Evolutionary conservation across 2,113 vertebrate species (phyloP), one percentile per base, ranked within the genome.

Genomic region (Pedetes capensis): DNA sequence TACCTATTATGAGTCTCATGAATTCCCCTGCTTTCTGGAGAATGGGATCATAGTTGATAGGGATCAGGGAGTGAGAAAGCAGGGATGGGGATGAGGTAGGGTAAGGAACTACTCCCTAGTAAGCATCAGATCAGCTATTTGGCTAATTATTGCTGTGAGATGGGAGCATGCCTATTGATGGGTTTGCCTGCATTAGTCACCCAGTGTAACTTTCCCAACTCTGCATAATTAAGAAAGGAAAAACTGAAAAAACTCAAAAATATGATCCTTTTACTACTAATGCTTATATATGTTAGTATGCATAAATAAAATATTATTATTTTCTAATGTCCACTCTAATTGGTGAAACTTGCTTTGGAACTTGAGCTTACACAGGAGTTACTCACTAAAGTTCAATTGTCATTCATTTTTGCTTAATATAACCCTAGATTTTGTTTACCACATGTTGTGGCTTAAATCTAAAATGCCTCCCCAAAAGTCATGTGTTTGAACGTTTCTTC

Each of bases 271-370:
- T 85, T 44, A 49, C 22, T 90, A 13, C 27, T 90, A 17, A 66
- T 88, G 20, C 32, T 91, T 64, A 10, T 57, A 53, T 93, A 78
- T 93, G 59, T 53, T 72, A 93, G 63, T 63, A 80, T 49, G 92
- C n/a, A 85, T 71, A 93, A 91, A 76, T 86, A 93, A 95, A 88
- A 57, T 34, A 20, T 1, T 29, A 81, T 68, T 89, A 72, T 75
- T 89, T 8, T 79, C 34, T 84, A 80, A 74, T 92, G 23, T 64
- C 75, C 34, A 83, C 25, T 91, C 34, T 94, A 61, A n/a, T n/a
- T n/a, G n/a, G n/a, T n/a, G n/a, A n/a, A n/a, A n/a, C n/a, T n/a
- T n/a, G n/a, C n/a, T n/a, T n/a, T n/a, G n/a, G n/a, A n/a, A 39
- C 2, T 12, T 87, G 17, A 18, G 32, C 20, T 59, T 68, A 81